Conservation (phyloP, 2,888 invertebrate genomes). For the Vesta saturnalis region DNA sequence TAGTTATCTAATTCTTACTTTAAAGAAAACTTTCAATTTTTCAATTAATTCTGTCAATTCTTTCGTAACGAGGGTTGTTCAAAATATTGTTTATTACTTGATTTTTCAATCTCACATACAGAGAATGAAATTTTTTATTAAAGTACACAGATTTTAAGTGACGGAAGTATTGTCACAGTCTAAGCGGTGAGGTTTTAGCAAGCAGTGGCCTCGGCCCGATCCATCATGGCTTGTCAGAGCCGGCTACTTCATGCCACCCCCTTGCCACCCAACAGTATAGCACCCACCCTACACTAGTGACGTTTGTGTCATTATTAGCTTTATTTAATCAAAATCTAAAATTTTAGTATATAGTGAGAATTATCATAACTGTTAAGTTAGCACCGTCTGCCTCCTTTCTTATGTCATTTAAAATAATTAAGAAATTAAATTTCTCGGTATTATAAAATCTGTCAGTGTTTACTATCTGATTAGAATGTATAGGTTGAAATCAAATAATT, state of each 20-base stretch:
- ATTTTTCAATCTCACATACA: not conserved
- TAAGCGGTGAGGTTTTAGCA: constrained; percentile 60
- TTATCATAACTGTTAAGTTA: not conserved
- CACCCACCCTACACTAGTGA: constrained; percentile 52
- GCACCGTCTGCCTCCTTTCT: not conserved
- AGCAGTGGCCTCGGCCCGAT: constrained; percentile 63
- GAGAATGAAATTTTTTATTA: constrained; percentile 13
- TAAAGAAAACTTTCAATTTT: too few species aligned
- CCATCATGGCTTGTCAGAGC: constrained; percentile 65
- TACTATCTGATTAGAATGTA: constrained; percentile 1
- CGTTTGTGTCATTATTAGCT: constrained; percentile 42
- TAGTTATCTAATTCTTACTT: too few species aligned
- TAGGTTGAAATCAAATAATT: constrained; percentile 51
- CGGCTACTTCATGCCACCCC: constrained; percentile 60
- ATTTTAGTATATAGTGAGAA: not conserved
- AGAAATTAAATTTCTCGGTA: constrained; percentile 1
- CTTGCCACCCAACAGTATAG: constrained; percentile 59
- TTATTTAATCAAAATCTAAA: constrained; percentile 37
- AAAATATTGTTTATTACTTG: too few species aligned
- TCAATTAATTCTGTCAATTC: too few species aligned
- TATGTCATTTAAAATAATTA: not conserved
- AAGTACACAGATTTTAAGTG: constrained; percentile 24
- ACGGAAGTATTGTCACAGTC: constrained; percentile 55
- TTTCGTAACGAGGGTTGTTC: too few species aligned
- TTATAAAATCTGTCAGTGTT: not conserved